phyloP scores from a whole-genome alignment of 2,797 vertebrate genomes.

The Periophthalmus magnuspinnatus region DNA sequence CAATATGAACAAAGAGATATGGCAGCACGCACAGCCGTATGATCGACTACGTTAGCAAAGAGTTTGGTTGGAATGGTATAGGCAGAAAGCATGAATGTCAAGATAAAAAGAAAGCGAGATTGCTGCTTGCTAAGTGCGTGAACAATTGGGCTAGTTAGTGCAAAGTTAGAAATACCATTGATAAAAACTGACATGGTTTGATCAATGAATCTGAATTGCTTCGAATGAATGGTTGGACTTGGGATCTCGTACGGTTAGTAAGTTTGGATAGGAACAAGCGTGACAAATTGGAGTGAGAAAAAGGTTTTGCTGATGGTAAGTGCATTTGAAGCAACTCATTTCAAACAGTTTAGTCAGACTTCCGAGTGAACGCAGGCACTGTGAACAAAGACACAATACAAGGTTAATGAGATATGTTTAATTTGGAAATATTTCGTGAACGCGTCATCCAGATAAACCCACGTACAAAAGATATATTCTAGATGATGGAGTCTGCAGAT shows the following conservation, averaged over 20 bases:
- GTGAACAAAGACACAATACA: not conserved
- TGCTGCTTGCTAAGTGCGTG: not conserved
- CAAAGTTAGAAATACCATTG: not conserved
- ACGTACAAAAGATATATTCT: not conserved
- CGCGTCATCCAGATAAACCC: not conserved
- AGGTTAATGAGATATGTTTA: not conserved
- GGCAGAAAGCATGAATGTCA: not conserved
- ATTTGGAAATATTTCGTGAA: not conserved
- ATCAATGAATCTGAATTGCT: not conserved
- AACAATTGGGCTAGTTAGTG: not conserved
- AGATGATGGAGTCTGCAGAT: not conserved
- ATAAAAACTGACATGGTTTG: not conserved
- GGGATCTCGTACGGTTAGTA: not conserved
- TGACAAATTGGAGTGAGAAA: not conserved
- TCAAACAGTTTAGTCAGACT: not conserved
- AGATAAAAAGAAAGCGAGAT: not conserved
- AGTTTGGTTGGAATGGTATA: not conserved
- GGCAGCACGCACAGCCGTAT: not conserved
- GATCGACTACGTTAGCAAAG: no score
- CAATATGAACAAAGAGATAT: slow-evolving; percentile 41
- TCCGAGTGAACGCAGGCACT: not conserved
- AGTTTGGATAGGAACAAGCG: not conserved
- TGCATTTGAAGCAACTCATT: not conserved
- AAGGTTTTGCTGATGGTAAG: not conserved
- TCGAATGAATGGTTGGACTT: not conserved